A percentile compares a stretch with the other conserved stretches of the same genome.
Evolutionary conservation across 2,888 invertebrate genomes (phyloP).

Genomic region (Timandra comae): DNA sequence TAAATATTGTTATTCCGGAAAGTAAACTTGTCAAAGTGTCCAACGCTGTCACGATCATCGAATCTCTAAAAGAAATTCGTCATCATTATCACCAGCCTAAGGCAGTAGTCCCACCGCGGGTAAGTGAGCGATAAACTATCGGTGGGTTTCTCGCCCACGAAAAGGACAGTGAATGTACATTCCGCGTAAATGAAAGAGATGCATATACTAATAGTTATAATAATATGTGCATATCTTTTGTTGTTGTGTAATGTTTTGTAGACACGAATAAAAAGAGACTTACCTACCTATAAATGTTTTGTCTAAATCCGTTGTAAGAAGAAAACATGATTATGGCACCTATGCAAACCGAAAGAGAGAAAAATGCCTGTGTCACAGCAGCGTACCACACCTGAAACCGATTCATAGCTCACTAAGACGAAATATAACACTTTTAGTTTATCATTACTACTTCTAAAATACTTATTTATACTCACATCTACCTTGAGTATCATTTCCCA

Average conservation of each 20-base stretch:
- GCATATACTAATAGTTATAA: no score
- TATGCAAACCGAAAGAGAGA: constrained; percentile 80
- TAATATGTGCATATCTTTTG: no score
- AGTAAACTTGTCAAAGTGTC: constrained; percentile 83
- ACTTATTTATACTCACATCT: neutral
- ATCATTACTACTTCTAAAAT: no score
- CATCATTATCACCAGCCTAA: no score
- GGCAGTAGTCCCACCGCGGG: no score
- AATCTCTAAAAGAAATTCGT: constrained; percentile 65
- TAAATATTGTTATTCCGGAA: constrained; percentile 83
- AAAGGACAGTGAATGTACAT: no score
- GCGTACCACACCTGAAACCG: constrained; percentile 51
- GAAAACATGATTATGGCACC: constrained; percentile 83
- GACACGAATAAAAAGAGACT: no score
- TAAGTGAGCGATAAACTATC: no score
- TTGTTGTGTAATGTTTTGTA: no score
- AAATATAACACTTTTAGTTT: no score
- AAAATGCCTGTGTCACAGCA: constrained; percentile 82
- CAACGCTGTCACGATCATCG: constrained; percentile 80
- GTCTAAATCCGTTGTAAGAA: constrained; percentile 46
- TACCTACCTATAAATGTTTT: constrained; percentile 51
- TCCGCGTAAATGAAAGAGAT: no score
- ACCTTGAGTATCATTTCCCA: neutral
- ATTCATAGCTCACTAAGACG: neutral
- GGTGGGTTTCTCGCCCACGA: no score